A percentile compares a stretch with the other conserved stretches of the same genome.
phyloP scores from a whole-genome alignment of 1,140 invertebrate genomes.

The Portunus trituberculatus region DNA sequence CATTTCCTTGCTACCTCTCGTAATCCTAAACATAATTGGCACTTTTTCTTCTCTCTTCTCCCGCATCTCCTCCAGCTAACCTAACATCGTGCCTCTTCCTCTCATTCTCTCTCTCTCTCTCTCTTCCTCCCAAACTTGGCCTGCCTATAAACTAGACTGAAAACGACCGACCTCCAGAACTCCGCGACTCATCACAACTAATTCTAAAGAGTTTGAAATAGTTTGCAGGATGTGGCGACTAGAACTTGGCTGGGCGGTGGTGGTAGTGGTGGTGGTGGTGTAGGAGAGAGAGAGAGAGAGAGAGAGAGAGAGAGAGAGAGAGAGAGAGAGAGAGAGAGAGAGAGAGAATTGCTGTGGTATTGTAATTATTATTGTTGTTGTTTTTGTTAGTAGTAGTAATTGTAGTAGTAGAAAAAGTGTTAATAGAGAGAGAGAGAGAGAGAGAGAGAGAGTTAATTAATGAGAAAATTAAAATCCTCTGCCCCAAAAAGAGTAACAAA shows the following conservation, averaged over 20 bases:
- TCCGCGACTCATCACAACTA: background rate
- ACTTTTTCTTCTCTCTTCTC: background rate
- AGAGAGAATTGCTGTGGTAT: too few relatives aligned
- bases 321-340: too few relatives aligned
- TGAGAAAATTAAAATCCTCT: too few relatives aligned
- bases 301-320: too few relatives aligned
- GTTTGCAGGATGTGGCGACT: background rate
- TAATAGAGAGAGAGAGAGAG: too few relatives aligned
- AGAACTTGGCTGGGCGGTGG: background rate
- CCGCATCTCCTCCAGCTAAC: background rate
- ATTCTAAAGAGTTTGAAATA: conserved; percentile 24
- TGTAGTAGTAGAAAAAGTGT: too few relatives aligned
- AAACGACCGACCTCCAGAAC: background rate
- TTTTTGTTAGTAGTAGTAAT: too few relatives aligned
- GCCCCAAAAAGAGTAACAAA: too few relatives aligned
- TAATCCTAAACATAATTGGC: background rate
- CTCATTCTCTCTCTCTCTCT: background rate
- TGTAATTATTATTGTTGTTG: too few relatives aligned
- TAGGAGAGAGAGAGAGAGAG: background rate
- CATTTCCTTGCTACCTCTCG: background rate
- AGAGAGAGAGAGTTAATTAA: too few relatives aligned
- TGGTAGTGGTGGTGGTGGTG: background rate
- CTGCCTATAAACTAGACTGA: background rate
- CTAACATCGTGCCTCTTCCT: background rate
- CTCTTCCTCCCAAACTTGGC: background rate